Conservation (phyloP, 2,113 vertebrate species). For the Carassius auratus region DNA sequence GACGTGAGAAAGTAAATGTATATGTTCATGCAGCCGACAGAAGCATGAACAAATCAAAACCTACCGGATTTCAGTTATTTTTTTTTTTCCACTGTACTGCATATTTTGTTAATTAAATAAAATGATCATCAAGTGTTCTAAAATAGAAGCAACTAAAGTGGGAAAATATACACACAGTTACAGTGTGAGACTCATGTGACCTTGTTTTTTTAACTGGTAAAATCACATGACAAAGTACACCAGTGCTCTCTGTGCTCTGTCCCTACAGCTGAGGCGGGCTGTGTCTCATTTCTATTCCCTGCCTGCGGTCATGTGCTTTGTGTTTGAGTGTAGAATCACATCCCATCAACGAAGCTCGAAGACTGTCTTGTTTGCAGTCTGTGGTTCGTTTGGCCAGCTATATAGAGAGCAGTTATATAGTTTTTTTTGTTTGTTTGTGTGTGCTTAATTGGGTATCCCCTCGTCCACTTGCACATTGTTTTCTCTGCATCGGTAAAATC, state of each 20-base stretch:
- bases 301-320: constrained; percentile 25
- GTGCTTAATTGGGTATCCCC: background rate
- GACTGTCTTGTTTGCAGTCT: background rate
- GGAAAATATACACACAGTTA: too few relatives aligned
- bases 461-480: constrained; percentile 9
- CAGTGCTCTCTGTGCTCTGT: background rate
- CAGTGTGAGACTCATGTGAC: too few relatives aligned
- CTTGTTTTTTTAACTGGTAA: background rate
- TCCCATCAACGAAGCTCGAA: background rate
- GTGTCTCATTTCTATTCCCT: background rate
- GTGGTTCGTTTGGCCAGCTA: background rate
- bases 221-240: background rate
- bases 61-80: too few relatives aligned
- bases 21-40: too few relatives aligned
- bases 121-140: too few relatives aligned
- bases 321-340: constrained; percentile 5
- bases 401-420: background rate
- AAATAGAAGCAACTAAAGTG: too few relatives aligned
- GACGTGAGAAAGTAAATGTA: too few relatives aligned
- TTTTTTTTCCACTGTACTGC: too few relatives aligned
- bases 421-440: background rate
- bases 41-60: too few relatives aligned
- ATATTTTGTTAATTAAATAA: too few relatives aligned
- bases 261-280: background rate
- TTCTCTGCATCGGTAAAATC: background rate